Conservation (phyloP, 2,113 vertebrate genomes). For the Neolamprologus variostigma region DNA sequence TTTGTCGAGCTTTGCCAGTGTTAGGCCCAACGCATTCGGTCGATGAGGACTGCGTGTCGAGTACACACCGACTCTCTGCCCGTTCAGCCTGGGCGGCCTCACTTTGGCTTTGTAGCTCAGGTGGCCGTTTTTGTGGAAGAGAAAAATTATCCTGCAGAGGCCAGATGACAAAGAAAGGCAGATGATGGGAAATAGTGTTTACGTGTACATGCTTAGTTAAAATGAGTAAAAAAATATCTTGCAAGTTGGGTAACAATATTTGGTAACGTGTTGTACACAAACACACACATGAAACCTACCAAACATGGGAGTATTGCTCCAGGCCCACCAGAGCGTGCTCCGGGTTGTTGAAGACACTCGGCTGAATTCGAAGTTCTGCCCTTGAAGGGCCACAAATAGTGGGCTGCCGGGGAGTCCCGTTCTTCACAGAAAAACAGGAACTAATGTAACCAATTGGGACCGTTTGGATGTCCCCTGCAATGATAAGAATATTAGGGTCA, state of each 20-base stretch:
- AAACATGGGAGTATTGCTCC: constrained; percentile 84
- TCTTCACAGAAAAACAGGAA: constrained; percentile 82
- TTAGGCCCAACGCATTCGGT: constrained; percentile 82
- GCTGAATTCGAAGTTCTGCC: constrained; percentile 72
- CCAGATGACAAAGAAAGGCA: neutral
- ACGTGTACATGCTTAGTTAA: neutral
- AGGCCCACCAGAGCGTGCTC: constrained; percentile 80
- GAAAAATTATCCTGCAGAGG: constrained; percentile 78
- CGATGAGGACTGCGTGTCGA: constrained; percentile 85
- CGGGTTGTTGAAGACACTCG: constrained; percentile 81
- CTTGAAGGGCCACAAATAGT: constrained; percentile 77
- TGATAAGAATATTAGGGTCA: neutral
- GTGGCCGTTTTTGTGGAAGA: constrained; percentile 87
- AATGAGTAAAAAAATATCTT: neutral
- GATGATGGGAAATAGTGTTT: neutral
- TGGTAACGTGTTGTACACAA: neutral
- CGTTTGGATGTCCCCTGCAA: constrained; percentile 76
- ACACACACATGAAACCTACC: constrained; percentile 60
- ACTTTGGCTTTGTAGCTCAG: constrained; percentile 83
- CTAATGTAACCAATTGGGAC: constrained; percentile 80
- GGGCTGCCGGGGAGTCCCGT: constrained; percentile 83
- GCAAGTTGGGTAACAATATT: neutral
- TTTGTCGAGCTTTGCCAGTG: constrained; percentile 77
- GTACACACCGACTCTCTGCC: constrained; percentile 79
- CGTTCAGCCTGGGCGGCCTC: constrained; percentile 81